These are phyloP conservation scores for Presbytis comata DNA, from an alignment of 2,797 vertebrate genomes.

Conservation along the genomic window DNA sequence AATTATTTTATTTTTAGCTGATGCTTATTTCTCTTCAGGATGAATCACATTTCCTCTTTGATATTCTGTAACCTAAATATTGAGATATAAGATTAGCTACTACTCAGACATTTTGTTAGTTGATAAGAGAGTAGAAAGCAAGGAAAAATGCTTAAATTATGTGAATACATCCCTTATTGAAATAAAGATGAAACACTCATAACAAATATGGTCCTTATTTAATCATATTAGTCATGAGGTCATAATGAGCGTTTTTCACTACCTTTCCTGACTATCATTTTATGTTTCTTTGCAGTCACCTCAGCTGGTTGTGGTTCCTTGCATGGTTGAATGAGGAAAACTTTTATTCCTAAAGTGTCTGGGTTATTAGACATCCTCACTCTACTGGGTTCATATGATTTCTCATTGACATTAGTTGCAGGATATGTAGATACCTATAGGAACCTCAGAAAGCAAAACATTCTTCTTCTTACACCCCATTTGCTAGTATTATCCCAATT, in stretches of 20 bases:
- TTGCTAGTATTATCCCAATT: neutral
- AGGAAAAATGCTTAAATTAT: neutral
- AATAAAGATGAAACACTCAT: neutral
- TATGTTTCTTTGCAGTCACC: neutral
- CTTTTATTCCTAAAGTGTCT: neutral
- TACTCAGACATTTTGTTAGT: neutral
- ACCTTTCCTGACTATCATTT: neutral
- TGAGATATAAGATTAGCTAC: neutral
- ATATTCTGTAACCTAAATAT: neutral
- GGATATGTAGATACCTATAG: neutral
- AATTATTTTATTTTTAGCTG: neutral
- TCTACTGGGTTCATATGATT: neutral
- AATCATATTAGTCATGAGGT: neutral
- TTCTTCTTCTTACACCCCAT: neutral
- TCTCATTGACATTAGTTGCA: neutral
- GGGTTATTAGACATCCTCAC: neutral
- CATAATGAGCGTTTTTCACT: neutral
- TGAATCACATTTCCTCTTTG: neutral
- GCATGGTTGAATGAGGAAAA: neutral
- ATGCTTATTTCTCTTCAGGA: neutral
- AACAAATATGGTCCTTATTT: neutral
- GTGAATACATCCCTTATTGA: neutral
- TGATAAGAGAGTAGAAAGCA: neutral
- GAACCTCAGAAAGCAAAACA: neutral
- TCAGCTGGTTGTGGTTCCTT: neutral